Conservation (phyloP, 2,888 invertebrate species). For the Ferrisia virgata region DNA sequence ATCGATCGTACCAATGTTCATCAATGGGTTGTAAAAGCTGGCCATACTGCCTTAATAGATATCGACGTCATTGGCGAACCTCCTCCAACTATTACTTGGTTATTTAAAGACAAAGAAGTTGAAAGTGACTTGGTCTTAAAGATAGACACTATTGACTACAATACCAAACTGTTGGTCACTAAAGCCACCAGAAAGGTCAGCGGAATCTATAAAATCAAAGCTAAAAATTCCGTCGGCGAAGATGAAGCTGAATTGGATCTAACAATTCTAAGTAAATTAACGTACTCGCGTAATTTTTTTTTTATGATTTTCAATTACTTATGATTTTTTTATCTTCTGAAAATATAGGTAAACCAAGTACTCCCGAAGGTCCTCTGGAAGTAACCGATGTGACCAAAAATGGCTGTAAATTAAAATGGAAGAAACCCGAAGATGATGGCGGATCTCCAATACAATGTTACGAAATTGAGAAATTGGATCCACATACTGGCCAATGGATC, state of each 20-base stretch:
- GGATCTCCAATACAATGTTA: slow-evolving; percentile 91
- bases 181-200: slow-evolving; percentile 76
- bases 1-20: slow-evolving; percentile 89
- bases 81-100: slow-evolving; percentile 88
- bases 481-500: slow-evolving; percentile 87
- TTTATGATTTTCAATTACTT: background rate
- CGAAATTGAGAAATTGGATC: slow-evolving; percentile 92
- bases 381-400: slow-evolving; percentile 86
- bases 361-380: slow-evolving; percentile 75
- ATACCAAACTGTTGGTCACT: slow-evolving; percentile 83
- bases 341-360: slow-evolving; percentile 52
- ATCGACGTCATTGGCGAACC: slow-evolving; percentile 91
- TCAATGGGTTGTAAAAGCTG: slow-evolving; percentile 79
- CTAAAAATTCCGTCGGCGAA: slow-evolving; percentile 88
- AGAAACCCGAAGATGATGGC: slow-evolving; percentile 93
- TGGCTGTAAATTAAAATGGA: slow-evolving; percentile 87
- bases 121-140: slow-evolving; percentile 55
- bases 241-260: slow-evolving; percentile 89
- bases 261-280: slow-evolving; percentile 63
- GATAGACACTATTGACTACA: slow-evolving; percentile 82
- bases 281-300: background rate
- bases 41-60: slow-evolving; percentile 81
- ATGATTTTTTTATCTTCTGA: background rate
- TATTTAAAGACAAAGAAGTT: slow-evolving; percentile 63
- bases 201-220: slow-evolving; percentile 84